Evolutionary conservation across 2,113 vertebrate genomes (phyloP).

Genomic region (Gnathonemus longibarbis): DNA sequence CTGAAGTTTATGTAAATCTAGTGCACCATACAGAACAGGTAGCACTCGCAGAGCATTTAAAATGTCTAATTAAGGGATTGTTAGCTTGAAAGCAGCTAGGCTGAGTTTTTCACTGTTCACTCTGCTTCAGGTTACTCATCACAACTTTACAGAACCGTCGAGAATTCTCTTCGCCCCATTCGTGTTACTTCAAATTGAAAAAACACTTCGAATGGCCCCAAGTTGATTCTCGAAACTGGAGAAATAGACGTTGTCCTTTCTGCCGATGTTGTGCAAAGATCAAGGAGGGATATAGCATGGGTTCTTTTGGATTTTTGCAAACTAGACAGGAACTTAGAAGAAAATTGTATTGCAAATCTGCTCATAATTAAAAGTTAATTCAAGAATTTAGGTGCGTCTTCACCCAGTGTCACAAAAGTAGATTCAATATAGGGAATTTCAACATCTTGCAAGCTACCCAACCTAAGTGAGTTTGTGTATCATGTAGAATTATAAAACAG

Average conservation of each 20-base stretch:
- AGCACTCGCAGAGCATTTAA: constrained; percentile 20
- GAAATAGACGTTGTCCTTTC: background rate
- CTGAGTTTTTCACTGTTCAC: constrained; percentile 2
- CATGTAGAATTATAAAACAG: background rate
- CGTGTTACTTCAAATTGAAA: background rate
- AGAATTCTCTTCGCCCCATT: background rate
- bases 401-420: background rate
- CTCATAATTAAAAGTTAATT: background rate
- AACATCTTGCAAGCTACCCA: background rate
- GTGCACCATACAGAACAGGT: constrained; percentile 19
- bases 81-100: constrained; percentile 14
- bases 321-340: background rate
- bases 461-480: background rate
- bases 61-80: constrained; percentile 33
- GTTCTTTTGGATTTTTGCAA: background rate
- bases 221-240: background rate
- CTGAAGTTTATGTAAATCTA: constrained; percentile 11
- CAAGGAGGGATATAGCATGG: background rate
- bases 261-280: background rate
- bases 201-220: background rate
- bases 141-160: background rate
- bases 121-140: background rate
- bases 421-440: background rate
- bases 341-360: background rate
- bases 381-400: background rate